Base-by-base conservation (phyloP, 1,140 invertebrate species). In the Ditylenchus dipsaci region DNA sequence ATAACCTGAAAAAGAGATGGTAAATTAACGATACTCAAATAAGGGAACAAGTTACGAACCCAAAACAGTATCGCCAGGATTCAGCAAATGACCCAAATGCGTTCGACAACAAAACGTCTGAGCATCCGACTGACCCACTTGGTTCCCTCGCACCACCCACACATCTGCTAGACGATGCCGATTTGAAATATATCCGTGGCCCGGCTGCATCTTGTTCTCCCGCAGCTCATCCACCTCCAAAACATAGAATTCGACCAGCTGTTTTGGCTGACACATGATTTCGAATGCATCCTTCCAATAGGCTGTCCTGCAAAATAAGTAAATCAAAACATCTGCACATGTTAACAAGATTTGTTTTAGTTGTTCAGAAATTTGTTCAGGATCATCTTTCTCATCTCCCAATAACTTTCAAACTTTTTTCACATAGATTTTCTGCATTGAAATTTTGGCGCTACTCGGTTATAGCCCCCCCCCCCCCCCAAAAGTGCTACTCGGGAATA, bases 1-100 rank as follows among this genome's bases (percentile, higher is more conserved):
- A 59, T 79, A 82, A 1, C 76, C 75, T 71, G 57, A 67, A 74
- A 33, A 71, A 13, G 27, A 68, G 21, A 59, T n/a, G 45, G 23
- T 66, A 67, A 63, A 19, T 21, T 29, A 5, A 53, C 15, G 49
- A 7, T 53, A 7, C 1, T 53, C 23, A 7, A 17, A 7, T 5
- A 53, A 53, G 15, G 15, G 15, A 45, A 45, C 43, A 45, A 53
- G 8, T 53, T 47, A 76, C 66, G 84, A 85, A 87, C 93, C 94
- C 63, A 97, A 83, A 58, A 90, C 95, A 15, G 89, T 89, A 85
- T 98, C 96, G 30, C 95, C 95, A 69, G 90, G 88, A 82, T 92
- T 91, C 15, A 99, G 85, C 60, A 97, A 80, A 84, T 96, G 91
- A 0, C 95, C 96, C 45, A 99, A 85, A 86, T 99, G 95, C 33